Evolutionary conservation across 2,797 vertebrate species (phyloP), one percentile per base, ranked within the genome.

Genomic region (Falco concolor): DNA sequence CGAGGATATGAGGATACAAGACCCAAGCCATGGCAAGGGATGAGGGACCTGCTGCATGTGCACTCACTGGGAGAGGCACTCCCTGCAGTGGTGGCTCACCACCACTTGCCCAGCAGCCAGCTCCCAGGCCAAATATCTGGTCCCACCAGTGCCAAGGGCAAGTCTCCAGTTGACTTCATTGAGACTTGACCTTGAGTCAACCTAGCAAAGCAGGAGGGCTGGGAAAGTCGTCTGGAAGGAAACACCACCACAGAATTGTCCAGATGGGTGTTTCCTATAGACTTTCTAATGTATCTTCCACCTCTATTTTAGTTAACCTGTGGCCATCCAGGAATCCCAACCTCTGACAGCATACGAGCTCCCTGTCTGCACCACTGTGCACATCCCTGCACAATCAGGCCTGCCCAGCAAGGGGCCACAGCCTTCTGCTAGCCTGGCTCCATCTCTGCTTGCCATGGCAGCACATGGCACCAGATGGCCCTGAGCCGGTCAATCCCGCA

Each of bases 161-260:
- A 4, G 34, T 72, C 49, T 53, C 30, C 75, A 72, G 7, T 13
- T 61, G 45, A 38, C 28, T 80, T 86, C 9, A 14, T 7, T 59
- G 38, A 73, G 18, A 40, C 30, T 45, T 63, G 69, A 47, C 44
- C 59, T 78, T 28, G 36, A 59, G 50, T 28, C 87, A 75, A 78
- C 32, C 36, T 22, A 63, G 73, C n/a, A 75, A 78, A 78, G 69
- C 16, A 87, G 30, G 27, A 81, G 36, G 47, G 13, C 27, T 75
- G 34, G 30, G 54, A 87, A 96, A 75, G 22, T 25, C 50, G 54
- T 72, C 60, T 77, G 78, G 60, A 90, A 77, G 60, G 75, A 89
- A 90, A 45, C 7, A 22, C 5, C 38, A 38, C 22, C 50, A 61
- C 53, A 68, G 4, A 72, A 44, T 54, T 57, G 15, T 64, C 27